Conservation (phyloP, 2,113 vertebrate genomes). For the Procapra przewalskii region DNA sequence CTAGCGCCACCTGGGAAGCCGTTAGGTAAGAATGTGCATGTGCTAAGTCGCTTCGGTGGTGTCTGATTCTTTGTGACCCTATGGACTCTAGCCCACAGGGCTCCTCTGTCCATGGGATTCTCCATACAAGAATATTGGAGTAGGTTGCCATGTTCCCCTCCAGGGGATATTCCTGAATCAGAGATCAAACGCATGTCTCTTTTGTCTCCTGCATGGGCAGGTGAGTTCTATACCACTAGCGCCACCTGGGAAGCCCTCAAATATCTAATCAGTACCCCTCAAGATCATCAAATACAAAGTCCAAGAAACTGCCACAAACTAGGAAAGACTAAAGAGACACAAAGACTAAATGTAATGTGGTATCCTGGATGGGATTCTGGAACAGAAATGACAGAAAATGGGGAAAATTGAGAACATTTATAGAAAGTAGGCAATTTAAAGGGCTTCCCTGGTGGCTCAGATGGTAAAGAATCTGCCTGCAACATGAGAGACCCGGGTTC, state of each 20-base stretch:
- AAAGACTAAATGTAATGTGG: background rate
- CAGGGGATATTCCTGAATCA: background rate
- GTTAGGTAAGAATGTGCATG: background rate
- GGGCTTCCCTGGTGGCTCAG: background rate
- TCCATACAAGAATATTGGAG: background rate
- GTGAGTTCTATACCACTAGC: background rate
- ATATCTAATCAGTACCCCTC: background rate
- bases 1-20: background rate
- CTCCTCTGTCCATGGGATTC: background rate
- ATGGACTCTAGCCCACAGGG: background rate
- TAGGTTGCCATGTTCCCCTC: background rate
- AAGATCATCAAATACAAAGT: background rate
- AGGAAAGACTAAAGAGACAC: background rate
- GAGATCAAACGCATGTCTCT: background rate
- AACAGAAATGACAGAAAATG: background rate
- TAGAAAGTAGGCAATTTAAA: background rate
- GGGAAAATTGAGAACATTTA: background rate
- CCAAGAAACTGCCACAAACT: background rate
- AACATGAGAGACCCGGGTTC: background rate
- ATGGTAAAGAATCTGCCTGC: background rate
- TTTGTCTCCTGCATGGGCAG: background rate
- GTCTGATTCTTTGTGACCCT: background rate
- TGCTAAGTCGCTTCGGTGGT: background rate
- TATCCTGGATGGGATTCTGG: background rate
- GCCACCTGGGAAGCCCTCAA: background rate